Base-by-base conservation (phyloP, 1,140 invertebrate species). In the Bombyx mandarina region DNA sequence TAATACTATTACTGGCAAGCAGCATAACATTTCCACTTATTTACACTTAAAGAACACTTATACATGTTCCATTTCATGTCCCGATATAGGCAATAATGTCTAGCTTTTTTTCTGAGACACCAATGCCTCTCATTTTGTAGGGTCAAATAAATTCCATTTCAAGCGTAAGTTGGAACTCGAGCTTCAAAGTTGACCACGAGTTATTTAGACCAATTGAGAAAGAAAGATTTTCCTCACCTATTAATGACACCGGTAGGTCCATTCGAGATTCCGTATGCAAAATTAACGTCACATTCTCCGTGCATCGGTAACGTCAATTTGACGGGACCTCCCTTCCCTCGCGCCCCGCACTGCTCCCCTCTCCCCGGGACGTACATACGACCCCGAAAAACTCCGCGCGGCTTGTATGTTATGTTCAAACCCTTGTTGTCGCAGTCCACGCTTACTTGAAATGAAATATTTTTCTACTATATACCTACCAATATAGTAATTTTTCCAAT, bases 321-420 rank as follows among this genome's bases (percentile, higher is more conserved):
- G 1, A 87, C 85, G 3, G 69, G 56, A 0, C 55, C 63, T 0
- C 60, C 79, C 64, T 9, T 68, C 0, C 84, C 85, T 0, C 76
- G 63, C 6, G 81, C 86, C 49, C 84, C 81, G 71, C 91, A 93
- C 2, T 78, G 81, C 57, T 91, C 90, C 1, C 90, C 90, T 62
- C 89, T 89, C 51, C 91, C 90, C 57, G 89, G 90, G 58, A 90
- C 91, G 65, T 92, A 93, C 65, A 93, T 71, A 35, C 89, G 88
- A 0, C 91, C 91, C 0, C 76, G 75, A 67, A 93, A 93, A 63
- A 82, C 71, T 6, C 88, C 86, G 54, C 89, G 89, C 0, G 91
- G 91, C 0, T 73, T 73, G 61, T 91, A 93, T 5, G 82, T 87
- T 47, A 93, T 88, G 12, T 87, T 72, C 84, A 92, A 88, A 35